A percentile compares a stretch with the other conserved stretches of the same genome.
These are phyloP conservation scores for Pterocles orientalis DNA, from an alignment of 2,113 vertebrate species.

Conservation along the genomic window DNA sequence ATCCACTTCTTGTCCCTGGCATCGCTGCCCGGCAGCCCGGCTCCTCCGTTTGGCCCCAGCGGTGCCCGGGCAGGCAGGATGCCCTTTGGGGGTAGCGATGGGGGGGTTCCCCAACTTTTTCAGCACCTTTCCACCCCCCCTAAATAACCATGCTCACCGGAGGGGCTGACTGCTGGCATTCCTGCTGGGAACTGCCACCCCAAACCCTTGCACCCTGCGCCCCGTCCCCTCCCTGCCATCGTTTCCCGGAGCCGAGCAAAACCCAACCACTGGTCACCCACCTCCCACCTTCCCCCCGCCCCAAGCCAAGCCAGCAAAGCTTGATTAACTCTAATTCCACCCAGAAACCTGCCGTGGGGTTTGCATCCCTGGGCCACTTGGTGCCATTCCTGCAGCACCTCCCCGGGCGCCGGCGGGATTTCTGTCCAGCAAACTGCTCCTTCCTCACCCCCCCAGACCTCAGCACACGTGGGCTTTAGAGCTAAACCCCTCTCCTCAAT, in stretches of 20 bases:
- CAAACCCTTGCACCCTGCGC: neutral
- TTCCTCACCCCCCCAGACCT: neutral
- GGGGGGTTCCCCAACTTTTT: neutral
- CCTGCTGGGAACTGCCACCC: neutral
- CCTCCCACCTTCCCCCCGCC: neutral
- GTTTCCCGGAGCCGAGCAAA: neutral
- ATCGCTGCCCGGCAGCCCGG: rapidly evolving
- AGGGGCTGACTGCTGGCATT: neutral
- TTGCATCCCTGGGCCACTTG: neutral
- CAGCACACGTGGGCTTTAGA: neutral
- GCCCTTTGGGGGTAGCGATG: neutral
- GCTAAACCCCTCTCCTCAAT: neutral
- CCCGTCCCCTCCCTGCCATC: rapidly evolving
- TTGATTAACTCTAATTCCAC: rapidly evolving
- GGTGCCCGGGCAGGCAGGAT: neutral
- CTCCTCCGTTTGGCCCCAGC: neutral
- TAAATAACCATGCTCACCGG: rapidly evolving
- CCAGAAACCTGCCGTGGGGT: neutral
- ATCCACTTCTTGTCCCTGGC: rapidly evolving
- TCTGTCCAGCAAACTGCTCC: neutral
- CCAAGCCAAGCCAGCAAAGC: neutral
- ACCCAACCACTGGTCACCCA: rapidly evolving
- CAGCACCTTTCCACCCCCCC: neutral
- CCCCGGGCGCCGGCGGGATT: neutral
- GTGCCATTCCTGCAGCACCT: neutral